These are phyloP conservation scores for Gymnarchus niloticus DNA, from an alignment of 2,113 vertebrate genomes.

Conservation along the genomic window DNA sequence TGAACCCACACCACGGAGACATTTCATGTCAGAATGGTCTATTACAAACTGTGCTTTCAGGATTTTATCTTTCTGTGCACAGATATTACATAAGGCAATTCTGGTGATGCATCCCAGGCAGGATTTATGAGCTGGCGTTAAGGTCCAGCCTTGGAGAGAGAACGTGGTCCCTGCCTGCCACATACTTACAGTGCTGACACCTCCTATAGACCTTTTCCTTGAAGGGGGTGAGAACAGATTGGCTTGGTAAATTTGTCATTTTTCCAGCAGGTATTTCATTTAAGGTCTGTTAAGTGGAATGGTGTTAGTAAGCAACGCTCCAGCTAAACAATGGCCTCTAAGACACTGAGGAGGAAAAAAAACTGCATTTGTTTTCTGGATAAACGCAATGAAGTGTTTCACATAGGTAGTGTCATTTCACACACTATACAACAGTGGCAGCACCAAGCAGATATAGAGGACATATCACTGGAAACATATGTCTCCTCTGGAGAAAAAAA, in stretches of 20 bases:
- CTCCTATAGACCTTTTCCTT: not conserved
- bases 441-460: not conserved
- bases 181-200: not conserved
- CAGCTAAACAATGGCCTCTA: not conserved
- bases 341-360: not conserved
- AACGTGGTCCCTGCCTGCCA: not conserved
- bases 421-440: not conserved
- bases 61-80: slow-evolving; percentile 19
- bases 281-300: not conserved
- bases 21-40: slow-evolving; percentile 25
- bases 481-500: not conserved
- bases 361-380: not conserved
- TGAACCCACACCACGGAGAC: slow-evolving; percentile 16
- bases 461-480: not conserved
- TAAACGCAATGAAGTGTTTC: not conserved
- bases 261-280: not conserved
- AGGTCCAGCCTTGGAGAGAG: not conserved
- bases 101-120: slow-evolving; percentile 29
- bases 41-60: slow-evolving; percentile 29
- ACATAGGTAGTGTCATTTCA: not conserved
- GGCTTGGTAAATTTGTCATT: not conserved
- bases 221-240: not conserved
- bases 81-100: slow-evolving; percentile 38
- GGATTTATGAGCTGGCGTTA: slow-evolving; percentile 26
- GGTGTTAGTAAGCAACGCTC: not conserved